A percentile compares a stretch with the other conserved stretches of the same genome.
Conservation (phyloP, 2,113 vertebrate species). For the Macaca mulatta region DNA sequence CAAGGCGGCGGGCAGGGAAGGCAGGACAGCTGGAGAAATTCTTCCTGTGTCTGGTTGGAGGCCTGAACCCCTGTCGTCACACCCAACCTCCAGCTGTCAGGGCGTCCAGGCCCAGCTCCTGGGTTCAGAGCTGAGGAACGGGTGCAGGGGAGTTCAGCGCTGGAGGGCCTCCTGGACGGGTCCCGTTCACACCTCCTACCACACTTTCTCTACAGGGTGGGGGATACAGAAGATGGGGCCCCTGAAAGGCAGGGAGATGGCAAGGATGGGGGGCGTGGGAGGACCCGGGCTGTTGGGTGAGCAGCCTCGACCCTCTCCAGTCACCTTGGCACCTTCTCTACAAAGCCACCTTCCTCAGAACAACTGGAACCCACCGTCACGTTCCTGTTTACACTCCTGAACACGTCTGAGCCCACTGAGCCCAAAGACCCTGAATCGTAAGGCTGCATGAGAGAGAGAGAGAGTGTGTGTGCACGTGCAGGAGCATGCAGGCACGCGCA, state of each 20-base stretch:
- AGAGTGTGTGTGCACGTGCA: too few species aligned
- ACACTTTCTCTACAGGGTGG: neutral
- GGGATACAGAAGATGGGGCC: neutral
- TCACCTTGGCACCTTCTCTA: neutral
- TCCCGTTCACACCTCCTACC: neutral
- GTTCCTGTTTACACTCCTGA: slow-evolving; percentile 88
- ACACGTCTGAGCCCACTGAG: neutral
- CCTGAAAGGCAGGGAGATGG: neutral
- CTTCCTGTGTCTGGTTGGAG: too few species aligned
- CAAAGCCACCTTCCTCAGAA: slow-evolving; percentile 25
- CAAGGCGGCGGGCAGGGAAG: neutral
- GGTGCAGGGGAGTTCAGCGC: neutral
- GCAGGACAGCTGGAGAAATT: neutral
- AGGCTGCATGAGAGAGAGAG: neutral
- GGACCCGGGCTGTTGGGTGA: too few species aligned
- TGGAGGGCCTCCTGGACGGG: slow-evolving; percentile 64
- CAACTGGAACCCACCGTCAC: slow-evolving; percentile 80
- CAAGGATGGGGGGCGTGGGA: neutral
- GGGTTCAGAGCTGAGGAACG: neutral
- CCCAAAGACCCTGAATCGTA: slow-evolving; percentile 3
- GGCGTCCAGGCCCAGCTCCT: neutral
- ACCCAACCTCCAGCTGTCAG: neutral
- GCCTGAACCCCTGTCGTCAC: neutral
- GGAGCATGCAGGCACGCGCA: too few species aligned
- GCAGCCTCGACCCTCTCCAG: neutral